phyloP scores from a whole-genome alignment of 2,888 invertebrate species.

The Pheosia gnoma region DNA sequence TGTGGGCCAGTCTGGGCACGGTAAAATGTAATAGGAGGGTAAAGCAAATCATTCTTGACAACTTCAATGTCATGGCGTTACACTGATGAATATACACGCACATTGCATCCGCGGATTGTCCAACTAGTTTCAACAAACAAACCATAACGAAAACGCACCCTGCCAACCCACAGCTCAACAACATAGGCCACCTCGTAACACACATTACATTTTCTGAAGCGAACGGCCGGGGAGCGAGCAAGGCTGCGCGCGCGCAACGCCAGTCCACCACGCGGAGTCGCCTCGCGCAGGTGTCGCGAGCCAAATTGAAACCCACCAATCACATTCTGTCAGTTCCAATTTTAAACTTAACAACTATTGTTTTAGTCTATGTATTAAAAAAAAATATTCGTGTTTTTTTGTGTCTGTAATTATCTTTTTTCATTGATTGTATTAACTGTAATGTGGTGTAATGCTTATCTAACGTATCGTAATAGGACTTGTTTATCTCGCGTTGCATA shows the following conservation, averaged over 20 bases:
- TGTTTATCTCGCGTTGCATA: constrained; percentile 42
- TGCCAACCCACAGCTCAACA: constrained; percentile 67
- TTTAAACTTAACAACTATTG: constrained; percentile 21
- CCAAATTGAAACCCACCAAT: constrained; percentile 38
- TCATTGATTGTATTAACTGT: constrained; percentile 19
- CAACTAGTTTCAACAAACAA: constrained; percentile 40
- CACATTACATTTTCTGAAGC: constrained; percentile 62
- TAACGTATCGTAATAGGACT: constrained; percentile 62
- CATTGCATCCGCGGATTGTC: constrained; percentile 28
- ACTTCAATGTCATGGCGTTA: constrained; percentile 25
- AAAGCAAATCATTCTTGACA: not conserved
- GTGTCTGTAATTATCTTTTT: constrained; percentile 12
- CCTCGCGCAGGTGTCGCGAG: constrained; percentile 71
- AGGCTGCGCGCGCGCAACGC: constrained; percentile 52
- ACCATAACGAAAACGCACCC: constrained; percentile 46
- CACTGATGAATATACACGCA: constrained; percentile 24
- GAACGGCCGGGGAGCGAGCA: constrained; percentile 46
- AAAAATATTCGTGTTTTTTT: not conserved
- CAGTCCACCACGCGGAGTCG: constrained; percentile 74
- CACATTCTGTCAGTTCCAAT: constrained; percentile 44
- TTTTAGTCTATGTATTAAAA: constrained; percentile 9
- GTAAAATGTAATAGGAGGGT: no score
- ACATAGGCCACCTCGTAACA: constrained; percentile 72
- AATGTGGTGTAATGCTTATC: constrained; percentile 64
- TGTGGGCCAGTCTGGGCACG: no score